Base-by-base conservation (phyloP, 2,113 vertebrate species). In the Corythoichthys intestinalis region DNA sequence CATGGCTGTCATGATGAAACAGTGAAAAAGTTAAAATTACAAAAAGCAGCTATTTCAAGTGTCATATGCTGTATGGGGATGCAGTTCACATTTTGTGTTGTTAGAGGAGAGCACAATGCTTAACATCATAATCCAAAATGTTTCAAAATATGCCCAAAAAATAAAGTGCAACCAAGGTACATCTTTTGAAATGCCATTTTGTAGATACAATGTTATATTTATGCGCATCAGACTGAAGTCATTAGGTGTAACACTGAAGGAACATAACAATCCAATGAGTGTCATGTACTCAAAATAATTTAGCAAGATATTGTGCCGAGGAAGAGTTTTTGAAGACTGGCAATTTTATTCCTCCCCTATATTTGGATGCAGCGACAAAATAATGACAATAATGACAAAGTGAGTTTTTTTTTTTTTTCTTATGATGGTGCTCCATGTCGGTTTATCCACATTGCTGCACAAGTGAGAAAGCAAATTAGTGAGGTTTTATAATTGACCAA, bases 61-160 rank as follows among this genome's bases (percentile, higher is more conserved):
- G 52, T 48, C 44, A 20, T 6, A n/a, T 62, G 46, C 10, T 34
- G 38, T 34, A 71, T 4, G 4, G 20, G 34, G n/a, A 71, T 4
- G 2, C 0, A 62, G 4, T 70, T 74, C 46, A 59, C 37, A 67
- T 58, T 28, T 17, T 28, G 0, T 2, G 4, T 64, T 88, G 85
- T 76, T 63, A 28, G 86, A 75, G 82, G 83, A 83, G 67, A 86
- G 78, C 70, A 84, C 35, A 12, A 38, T 54, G 53, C 53, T 54
- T 28, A 28, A 54, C 7, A 28, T 54, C 8, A 54, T 2, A 2
- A 54, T 28, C 2, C 5, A 53, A 53, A 53, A 17, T 6, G 2
- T n/a, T 53, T 17, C 14, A 53, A 53, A 8, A 53, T 53, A n/a
- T 10, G 20, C 2, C 53, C 7, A 28, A 34, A 50, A 52, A 28